These are phyloP conservation scores for Netelia virgata DNA, from an alignment of 2,888 invertebrate genomes.

Conservation along the genomic window DNA sequence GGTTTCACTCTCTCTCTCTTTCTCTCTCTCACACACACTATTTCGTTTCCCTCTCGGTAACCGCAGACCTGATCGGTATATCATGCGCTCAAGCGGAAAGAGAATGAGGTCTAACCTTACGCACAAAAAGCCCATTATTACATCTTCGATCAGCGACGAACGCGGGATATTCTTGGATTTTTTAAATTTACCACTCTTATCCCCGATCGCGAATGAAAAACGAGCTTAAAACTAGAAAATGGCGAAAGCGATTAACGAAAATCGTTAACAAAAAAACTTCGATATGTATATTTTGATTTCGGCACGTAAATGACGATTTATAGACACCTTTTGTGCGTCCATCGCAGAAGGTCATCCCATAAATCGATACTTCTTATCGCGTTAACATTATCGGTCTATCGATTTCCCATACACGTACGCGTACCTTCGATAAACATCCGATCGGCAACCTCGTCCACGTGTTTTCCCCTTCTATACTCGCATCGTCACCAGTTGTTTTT, in stretches of 20 bases:
- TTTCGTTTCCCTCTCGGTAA: background rate
- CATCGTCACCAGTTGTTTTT: background rate
- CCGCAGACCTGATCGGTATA: conserved; percentile 18
- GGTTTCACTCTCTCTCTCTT: conserved; percentile 8
- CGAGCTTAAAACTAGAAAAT: no score
- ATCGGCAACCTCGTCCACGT: background rate
- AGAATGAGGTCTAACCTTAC: conserved; percentile 50
- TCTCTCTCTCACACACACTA: conserved; percentile 3
- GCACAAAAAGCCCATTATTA: conserved; percentile 46
- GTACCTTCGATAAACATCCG: background rate
- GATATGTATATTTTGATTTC: background rate
- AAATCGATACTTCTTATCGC: conserved; percentile 71
- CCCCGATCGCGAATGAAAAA: no score
- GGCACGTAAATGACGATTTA: background rate
- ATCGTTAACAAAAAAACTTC: background rate
- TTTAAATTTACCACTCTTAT: no score
- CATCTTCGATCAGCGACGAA: background rate
- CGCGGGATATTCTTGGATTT: no score
- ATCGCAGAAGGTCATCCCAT: conserved; percentile 64
- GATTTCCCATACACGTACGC: conserved; percentile 61
- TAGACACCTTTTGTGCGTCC: background rate
- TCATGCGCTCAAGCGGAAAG: conserved; percentile 42
- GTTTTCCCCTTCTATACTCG: background rate
- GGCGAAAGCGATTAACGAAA: background rate
- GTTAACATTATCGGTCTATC: conserved; percentile 69